phyloP scores from a whole-genome alignment of 64 coral and sea anemone genomes.

The Anthopleura sola region DNA sequence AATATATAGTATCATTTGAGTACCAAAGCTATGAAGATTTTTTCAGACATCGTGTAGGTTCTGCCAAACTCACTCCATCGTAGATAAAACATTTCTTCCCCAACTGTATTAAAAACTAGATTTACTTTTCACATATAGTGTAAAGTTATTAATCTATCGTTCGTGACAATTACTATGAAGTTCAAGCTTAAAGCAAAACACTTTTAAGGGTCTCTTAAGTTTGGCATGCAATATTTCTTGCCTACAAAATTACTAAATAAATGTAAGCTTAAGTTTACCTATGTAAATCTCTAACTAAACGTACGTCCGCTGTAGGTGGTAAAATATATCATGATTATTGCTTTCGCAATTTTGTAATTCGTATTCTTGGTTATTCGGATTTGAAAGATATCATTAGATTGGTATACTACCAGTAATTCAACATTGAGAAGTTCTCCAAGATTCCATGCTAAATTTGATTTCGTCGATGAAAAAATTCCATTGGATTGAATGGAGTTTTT shows the following conservation, averaged over 20 bases:
- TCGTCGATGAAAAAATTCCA: not conserved
- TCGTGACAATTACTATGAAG: not conserved
- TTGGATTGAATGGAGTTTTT: not conserved
- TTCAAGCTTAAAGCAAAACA: not conserved
- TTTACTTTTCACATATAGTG: not conserved
- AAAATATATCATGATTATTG: not conserved
- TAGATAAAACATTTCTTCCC: not conserved
- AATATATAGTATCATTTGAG: too few species aligned
- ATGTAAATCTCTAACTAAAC: not conserved
- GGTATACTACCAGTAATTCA: not conserved
- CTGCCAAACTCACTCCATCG: not conserved
- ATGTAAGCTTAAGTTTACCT: not conserved
- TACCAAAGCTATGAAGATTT: too few species aligned
- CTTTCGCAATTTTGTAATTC: not conserved
- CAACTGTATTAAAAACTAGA: not conserved
- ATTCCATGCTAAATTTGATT: not conserved
- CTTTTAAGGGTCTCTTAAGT: not conserved
- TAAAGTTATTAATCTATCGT: constrained; percentile 1
- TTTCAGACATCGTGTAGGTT: not conserved
- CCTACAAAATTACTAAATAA: not conserved
- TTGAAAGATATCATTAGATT: not conserved
- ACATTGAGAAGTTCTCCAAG: not conserved
- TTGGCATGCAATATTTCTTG: not conserved
- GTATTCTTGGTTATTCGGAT: not conserved
- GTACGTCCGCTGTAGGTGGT: not conserved